Conservation (phyloP, 2,797 vertebrate species). For the Sebastes diploproa region DNA sequence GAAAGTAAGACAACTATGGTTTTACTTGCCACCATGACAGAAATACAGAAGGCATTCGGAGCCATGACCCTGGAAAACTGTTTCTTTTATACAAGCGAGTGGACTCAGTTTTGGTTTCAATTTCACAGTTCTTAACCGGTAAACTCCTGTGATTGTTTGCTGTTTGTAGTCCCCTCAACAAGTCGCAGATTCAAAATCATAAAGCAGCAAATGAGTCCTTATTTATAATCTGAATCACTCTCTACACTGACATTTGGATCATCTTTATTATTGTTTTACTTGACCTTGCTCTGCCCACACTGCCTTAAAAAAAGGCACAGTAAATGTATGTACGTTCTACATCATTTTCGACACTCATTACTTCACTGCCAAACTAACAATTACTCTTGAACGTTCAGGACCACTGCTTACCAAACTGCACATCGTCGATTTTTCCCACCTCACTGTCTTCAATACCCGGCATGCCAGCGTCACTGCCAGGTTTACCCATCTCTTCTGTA, state of each 20-base stretch:
- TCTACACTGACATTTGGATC: background rate
- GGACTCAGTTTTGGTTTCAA: background rate
- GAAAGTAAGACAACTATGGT: background rate
- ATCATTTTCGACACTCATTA: background rate
- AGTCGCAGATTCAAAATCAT: background rate
- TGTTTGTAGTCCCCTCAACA: background rate
- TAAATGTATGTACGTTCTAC: background rate
- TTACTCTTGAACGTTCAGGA: background rate
- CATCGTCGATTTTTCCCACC: constrained; percentile 89
- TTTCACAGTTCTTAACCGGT: background rate
- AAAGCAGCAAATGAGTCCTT: background rate
- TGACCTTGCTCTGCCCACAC: background rate
- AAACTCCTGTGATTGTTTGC: no score
- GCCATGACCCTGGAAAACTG: background rate
- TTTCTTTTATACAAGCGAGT: background rate
- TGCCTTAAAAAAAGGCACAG: background rate
- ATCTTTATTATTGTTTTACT: background rate
- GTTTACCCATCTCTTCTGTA: constrained; percentile 88
- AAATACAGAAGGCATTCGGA: background rate
- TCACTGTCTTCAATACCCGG: constrained; percentile 97
- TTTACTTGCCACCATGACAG: background rate
- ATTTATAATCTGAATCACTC: background rate
- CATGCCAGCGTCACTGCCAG: constrained; percentile 96
- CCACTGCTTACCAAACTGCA: constrained; percentile 85
- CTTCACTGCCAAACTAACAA: background rate